Base-by-base conservation (phyloP, 2,113 vertebrate genomes). In the Melanerpes formicivorus region DNA sequence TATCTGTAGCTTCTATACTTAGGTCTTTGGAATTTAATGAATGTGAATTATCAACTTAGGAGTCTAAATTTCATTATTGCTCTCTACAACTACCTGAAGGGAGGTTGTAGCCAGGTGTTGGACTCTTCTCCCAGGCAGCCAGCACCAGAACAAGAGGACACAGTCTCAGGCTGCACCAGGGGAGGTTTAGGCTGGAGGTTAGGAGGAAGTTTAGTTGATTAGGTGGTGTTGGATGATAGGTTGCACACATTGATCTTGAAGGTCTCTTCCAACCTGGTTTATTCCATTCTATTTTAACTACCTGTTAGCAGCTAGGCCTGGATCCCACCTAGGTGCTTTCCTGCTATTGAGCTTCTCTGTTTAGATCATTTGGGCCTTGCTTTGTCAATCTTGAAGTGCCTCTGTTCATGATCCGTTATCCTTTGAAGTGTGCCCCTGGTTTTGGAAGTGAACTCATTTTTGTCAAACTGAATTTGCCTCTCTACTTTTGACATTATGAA, bases 371-470 rank as follows among this genome's bases (percentile, higher is more conserved):
- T 80, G 65, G 66, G 84, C 60, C 84, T 67, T 80, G 67, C 48
- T 74, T 69, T 89, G 22, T 83, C 90, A 88, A 79, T 89, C n/a
- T 22, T 3, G 22, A 93, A 80, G 42, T 32, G 23, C 10, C 29
- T 84, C 25, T 87, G 80, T 40, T 54, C 32, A 44, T 74, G 71
- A 91, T 63, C 58, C 71, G n/a, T 80, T 81, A 32, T 9, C 27
- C 81, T 93, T 93, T 87, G 76, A 88, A 90, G 84, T 64, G 44
- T 72, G 19, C 44, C 65, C 72, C 56, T 70, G 73, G n/a, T 87
- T 93, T 93, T 93, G 88, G 30, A 94, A n/a, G n/a, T 64, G 84
- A 75, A 84, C 76, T 88, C 75, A 26, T 93, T 92, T 94, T 85
- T 5, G 0, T 67, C 85, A 63, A 93, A 90, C 96, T 90, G 13